Evolutionary conservation across 2,797 vertebrate genomes (phyloP).

Genomic region (Lepilemur ruficaudatus): DNA sequence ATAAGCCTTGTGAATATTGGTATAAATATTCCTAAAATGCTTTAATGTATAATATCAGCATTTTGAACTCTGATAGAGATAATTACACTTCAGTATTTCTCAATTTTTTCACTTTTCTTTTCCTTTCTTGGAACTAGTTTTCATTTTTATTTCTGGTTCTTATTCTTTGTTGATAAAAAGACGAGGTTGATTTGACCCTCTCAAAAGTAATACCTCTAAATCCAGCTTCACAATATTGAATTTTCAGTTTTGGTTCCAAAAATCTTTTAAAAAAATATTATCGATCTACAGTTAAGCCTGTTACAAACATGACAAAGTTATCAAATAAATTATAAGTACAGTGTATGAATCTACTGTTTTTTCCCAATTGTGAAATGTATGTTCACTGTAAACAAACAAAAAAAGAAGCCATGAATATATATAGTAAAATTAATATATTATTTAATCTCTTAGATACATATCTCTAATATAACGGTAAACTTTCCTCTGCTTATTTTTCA

Average conservation of each 20-base stretch:
- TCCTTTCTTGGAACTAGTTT: not conserved
- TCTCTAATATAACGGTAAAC: not conserved
- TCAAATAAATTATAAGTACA: not conserved
- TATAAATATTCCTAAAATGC: constrained; percentile 62
- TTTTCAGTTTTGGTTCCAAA: not conserved
- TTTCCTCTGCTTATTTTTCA: not conserved
- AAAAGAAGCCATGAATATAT: not conserved
- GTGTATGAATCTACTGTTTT: not conserved
- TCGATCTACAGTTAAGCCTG: not conserved
- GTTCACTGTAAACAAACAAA: not conserved
- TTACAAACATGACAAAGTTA: not conserved
- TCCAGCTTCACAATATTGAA: not conserved
- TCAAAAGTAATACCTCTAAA: not conserved
- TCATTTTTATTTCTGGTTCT: constrained; percentile 15
- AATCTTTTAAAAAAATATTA: not conserved
- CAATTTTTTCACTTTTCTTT: constrained; percentile 30
- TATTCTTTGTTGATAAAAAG: constrained; percentile 20
- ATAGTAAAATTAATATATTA: not conserved
- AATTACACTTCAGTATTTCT: constrained; percentile 44
- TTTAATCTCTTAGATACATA: not conserved
- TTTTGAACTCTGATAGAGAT: constrained; percentile 53
- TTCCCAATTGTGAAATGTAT: not conserved
- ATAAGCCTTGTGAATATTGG: constrained; percentile 49
- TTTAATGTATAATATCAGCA: constrained; percentile 63
- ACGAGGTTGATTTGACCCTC: not conserved